Evolutionary conservation across 2,797 vertebrate genomes (phyloP).

Genomic region (Luscinia megarhynchos): DNA sequence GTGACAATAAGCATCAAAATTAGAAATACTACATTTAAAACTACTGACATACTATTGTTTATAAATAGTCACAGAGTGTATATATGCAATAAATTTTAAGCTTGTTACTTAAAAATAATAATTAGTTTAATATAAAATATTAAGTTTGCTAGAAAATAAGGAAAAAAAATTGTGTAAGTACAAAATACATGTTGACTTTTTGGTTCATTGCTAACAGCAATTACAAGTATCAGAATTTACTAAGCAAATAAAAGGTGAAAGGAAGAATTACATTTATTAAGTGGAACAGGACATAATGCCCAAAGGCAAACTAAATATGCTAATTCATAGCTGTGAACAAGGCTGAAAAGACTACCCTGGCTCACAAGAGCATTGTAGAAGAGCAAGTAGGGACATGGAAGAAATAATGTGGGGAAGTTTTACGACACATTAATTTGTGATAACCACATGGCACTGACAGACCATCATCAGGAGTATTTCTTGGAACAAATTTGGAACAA

Average conservation of each 20-base stretch:
- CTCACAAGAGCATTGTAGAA: background rate
- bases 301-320: conserved; percentile 44
- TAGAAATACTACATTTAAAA: background rate
- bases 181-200: conserved; percentile 13
- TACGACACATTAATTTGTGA: background rate
- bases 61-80: background rate
- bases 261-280: conserved; percentile 45
- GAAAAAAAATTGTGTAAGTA: background rate
- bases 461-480: background rate
- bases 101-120: background rate
- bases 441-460: background rate
- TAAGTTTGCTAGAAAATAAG: background rate
- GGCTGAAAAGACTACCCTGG: background rate
- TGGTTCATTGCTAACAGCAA: background rate
- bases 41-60: background rate
- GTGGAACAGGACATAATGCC: conserved; percentile 33
- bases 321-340: background rate
- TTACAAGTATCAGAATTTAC: conserved; percentile 11
- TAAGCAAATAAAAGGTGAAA: conserved; percentile 27
- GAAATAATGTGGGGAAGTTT: background rate
- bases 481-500: background rate
- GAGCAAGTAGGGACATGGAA: background rate
- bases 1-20: background rate
- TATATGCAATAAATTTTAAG: background rate
- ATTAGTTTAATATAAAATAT: background rate